Conservation (phyloP, 2,888 invertebrate species). For the Dicyrtomina minuta region DNA sequence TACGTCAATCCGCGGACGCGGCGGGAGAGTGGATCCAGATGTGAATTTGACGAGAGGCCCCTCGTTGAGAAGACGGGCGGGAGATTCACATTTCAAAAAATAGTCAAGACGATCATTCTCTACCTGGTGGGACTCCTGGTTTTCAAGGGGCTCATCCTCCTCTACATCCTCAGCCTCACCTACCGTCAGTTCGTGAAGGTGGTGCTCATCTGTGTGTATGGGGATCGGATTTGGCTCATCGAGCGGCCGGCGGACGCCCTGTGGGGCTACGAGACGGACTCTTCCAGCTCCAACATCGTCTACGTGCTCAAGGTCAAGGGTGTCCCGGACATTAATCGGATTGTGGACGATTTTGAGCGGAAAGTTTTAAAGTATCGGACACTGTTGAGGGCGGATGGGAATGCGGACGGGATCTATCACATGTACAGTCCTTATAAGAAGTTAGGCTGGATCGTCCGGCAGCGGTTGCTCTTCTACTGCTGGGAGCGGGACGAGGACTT, state of each 20-base stretch:
- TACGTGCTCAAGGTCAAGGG: constrained; percentile 42
- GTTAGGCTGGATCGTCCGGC: constrained; percentile 41
- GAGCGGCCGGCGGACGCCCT: constrained; percentile 42
- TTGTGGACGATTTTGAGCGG: constrained; percentile 43
- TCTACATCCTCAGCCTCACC: constrained; percentile 3
- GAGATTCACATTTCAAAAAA: too few relatives aligned
- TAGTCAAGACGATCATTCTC: neutral
- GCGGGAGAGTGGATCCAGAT: too few relatives aligned
- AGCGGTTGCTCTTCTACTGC: constrained; percentile 45
- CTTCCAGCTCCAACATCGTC: constrained; percentile 47
- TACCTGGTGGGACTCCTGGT: constrained; percentile 8
- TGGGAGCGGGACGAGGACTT: constrained; percentile 42
- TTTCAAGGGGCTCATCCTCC: neutral
- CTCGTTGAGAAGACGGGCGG: too few relatives aligned
- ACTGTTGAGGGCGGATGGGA: constrained; percentile 24
- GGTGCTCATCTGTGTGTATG: constrained; percentile 2
- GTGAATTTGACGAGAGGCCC: too few relatives aligned
- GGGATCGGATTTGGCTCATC: constrained; percentile 24
- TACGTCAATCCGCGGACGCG: too few relatives aligned
- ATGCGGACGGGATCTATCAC: constrained; percentile 36
- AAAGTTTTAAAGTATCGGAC: constrained; percentile 40
- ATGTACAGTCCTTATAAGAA: constrained; percentile 45
- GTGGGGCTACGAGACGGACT: constrained; percentile 44
- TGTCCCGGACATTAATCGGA: constrained; percentile 36
- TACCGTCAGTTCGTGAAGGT: constrained; percentile 23